These are phyloP conservation scores for Tringa solitaria DNA, from an alignment of 2,113 vertebrate species.

Conservation along the genomic window DNA sequence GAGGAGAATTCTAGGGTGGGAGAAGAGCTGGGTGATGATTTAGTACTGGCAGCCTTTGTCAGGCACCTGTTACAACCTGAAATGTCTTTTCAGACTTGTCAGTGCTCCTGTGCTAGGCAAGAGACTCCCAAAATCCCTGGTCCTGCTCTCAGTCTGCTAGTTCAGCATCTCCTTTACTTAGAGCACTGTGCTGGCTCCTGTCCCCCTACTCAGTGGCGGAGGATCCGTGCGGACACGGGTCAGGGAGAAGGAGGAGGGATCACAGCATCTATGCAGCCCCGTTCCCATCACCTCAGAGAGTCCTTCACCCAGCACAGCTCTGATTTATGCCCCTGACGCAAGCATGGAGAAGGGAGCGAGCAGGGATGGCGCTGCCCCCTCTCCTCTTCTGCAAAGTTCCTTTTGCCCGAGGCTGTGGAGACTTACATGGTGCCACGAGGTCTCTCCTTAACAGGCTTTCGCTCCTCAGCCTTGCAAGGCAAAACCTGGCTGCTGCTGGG, in stretches of 20 bases:
- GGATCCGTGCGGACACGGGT: accelerated
- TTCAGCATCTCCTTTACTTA: neutral
- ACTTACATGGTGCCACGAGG: accelerated
- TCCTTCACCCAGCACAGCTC: neutral
- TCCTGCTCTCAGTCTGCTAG: neutral
- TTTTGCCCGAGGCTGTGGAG: neutral
- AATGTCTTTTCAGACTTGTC: neutral
- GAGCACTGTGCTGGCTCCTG: neutral
- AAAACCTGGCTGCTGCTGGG: neutral
- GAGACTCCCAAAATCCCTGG: neutral
- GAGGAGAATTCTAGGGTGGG: neutral
- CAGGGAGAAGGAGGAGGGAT: neutral
- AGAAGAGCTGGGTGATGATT: neutral
- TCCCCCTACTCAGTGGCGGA: neutral
- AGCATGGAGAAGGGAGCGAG: neutral
- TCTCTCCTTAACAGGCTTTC: neutral
- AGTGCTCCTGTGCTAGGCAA: neutral
- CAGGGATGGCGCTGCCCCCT: accelerated
- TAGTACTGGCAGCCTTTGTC: neutral
- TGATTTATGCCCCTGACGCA: neutral
- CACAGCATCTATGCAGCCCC: neutral
- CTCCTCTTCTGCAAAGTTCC: neutral
- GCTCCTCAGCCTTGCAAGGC: neutral
- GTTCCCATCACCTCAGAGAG: neutral
- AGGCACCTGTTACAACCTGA: neutral